phyloP scores from a whole-genome alignment of 2,113 vertebrate genomes.

The Tupaia chinensis region DNA sequence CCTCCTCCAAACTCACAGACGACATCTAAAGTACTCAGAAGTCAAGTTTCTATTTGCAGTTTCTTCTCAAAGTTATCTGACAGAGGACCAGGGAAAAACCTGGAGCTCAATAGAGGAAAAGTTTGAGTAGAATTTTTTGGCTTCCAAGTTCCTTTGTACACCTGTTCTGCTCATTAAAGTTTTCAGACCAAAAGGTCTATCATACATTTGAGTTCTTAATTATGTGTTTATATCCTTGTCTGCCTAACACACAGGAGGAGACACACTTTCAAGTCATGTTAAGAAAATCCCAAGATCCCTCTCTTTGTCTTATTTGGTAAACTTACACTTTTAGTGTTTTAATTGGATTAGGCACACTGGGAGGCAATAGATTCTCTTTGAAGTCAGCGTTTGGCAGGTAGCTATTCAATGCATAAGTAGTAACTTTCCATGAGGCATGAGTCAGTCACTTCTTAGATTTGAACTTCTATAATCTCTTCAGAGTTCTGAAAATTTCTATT shows the following conservation, averaged over 20 bases:
- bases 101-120: background rate
- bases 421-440: background rate
- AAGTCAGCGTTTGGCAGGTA: constrained; percentile 24
- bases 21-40: background rate
- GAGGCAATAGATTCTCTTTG: constrained; percentile 17
- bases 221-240: background rate
- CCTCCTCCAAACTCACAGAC: too few relatives aligned
- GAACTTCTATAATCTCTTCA: constrained; percentile 18
- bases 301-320: background rate
- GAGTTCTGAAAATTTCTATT: background rate
- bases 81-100: background rate
- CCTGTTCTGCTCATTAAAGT: background rate
- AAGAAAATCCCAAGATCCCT: background rate
- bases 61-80: background rate
- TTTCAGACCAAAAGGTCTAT: background rate
- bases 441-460: background rate
- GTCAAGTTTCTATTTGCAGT: background rate
- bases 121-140: background rate
- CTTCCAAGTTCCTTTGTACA: constrained; percentile 19
- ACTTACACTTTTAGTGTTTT: constrained; percentile 45
- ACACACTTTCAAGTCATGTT: constrained; percentile 31
- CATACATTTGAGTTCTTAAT: constrained; percentile 31
- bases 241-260: background rate
- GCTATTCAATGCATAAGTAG: background rate
- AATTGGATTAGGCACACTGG: background rate